Percentiles rank a stretch among this genome's conserved stretches.
phyloP scores from a whole-genome alignment of 2,113 vertebrate genomes.

The Polypterus senegalus region DNA sequence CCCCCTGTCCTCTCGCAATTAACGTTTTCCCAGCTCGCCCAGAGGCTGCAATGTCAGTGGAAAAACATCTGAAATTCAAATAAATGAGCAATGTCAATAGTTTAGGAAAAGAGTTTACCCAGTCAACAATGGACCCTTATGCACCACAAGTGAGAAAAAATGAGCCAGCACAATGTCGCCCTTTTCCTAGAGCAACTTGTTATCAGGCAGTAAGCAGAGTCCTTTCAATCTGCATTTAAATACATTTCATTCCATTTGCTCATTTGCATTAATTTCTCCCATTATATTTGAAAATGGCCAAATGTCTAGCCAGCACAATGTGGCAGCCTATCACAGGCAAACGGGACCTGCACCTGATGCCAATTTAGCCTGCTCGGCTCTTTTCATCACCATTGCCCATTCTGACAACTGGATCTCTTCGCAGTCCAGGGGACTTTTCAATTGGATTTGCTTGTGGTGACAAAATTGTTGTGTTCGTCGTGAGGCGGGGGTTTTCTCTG shows the following conservation, averaged over 20 bases:
- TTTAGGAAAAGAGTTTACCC: constrained; percentile 95
- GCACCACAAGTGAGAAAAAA: constrained; percentile 84
- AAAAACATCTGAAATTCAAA: constrained; percentile 79
- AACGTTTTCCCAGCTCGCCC: constrained; percentile 78
- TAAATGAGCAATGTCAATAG: constrained; percentile 98
- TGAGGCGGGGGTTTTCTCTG: constrained; percentile 54
- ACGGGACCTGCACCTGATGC: constrained; percentile 85
- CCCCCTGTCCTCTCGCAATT: constrained; percentile 75
- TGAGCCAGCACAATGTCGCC: constrained; percentile 92
- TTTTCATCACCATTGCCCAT: constrained; percentile 71
- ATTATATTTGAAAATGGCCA: constrained; percentile 96
- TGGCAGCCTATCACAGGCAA: constrained; percentile 72
- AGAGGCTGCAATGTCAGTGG: constrained; percentile 44
- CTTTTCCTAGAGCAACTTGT: constrained; percentile 95
- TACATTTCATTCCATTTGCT: constrained; percentile 92
- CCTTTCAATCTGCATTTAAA: constrained; percentile 99
- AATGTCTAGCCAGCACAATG: constrained; percentile 92
- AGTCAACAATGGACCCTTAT: constrained; percentile 95
- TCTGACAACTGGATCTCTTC: constrained; percentile 79
- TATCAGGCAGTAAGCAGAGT: constrained; percentile 93
- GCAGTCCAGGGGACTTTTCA: constrained; percentile 73
- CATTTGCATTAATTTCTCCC: constrained; percentile 99
- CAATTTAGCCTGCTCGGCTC: constrained; percentile 78
- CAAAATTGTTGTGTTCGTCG: constrained; percentile 81
- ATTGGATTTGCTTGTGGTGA: constrained; percentile 91